phyloP scores from a whole-genome alignment of 2,888 invertebrate species.

The Aphrophora alni region DNA sequence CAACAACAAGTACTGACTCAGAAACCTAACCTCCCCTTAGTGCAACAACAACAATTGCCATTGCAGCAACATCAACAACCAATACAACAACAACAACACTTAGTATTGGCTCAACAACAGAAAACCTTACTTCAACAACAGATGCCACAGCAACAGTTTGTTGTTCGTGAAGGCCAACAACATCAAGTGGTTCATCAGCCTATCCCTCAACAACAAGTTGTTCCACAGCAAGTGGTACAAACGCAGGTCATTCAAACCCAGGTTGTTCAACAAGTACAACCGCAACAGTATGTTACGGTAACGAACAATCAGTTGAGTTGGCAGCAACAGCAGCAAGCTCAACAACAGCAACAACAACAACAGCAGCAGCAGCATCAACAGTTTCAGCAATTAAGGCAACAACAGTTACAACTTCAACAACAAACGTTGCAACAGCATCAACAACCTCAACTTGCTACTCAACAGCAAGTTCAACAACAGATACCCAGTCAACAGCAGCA shows the following conservation, averaged over 20 bases:
- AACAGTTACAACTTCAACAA: slow-evolving; percentile 45
- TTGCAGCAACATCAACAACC: slow-evolving; percentile 45
- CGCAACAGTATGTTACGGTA: slow-evolving; percentile 25
- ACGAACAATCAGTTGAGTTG: slow-evolving; percentile 41
- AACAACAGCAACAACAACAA: slow-evolving; percentile 60
- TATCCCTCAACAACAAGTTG: slow-evolving; percentile 19
- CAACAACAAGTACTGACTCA: slow-evolving; percentile 53
- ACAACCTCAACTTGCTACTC: slow-evolving; percentile 57
- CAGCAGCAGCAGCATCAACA: slow-evolving; percentile 56
- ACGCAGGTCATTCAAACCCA: not conserved
- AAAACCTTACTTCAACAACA: slow-evolving; percentile 69
- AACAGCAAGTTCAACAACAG: slow-evolving; percentile 56
- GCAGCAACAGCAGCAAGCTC: slow-evolving; percentile 62
- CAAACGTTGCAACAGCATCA: slow-evolving; percentile 38
- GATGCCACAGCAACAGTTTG: slow-evolving; percentile 63
- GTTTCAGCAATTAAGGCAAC: slow-evolving; percentile 49
- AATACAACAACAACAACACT: slow-evolving; percentile 51
- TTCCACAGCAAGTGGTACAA: slow-evolving; percentile 16
- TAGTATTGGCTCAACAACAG: slow-evolving; percentile 57
- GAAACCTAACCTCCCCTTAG: slow-evolving; percentile 62
- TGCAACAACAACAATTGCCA: slow-evolving; percentile 52
- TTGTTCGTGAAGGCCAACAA: slow-evolving; percentile 20
- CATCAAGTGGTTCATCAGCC: slow-evolving; percentile 39
- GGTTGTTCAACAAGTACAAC: slow-evolving; percentile 6
- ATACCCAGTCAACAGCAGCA: slow-evolving; percentile 61